A percentile compares a stretch with the other conserved stretches of the same genome.
phyloP scores from a whole-genome alignment of 2,797 vertebrate genomes.

The Echeneis naucrates region DNA sequence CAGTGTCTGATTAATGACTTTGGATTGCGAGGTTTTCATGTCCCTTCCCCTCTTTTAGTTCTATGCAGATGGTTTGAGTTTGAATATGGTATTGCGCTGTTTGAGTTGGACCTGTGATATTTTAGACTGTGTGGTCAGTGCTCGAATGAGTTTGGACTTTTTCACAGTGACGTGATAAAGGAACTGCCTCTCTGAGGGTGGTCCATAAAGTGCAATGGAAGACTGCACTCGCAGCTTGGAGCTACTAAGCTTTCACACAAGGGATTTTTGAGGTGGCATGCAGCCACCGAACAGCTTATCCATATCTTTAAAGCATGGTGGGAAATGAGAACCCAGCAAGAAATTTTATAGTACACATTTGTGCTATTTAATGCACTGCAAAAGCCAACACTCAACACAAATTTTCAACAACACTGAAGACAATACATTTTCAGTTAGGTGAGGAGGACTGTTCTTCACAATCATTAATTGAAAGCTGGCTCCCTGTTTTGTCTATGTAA shows the following conservation, averaged over 20 bases:
- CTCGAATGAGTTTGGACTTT: conserved; percentile 54
- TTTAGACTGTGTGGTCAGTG: conserved; percentile 70
- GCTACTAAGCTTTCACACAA: conserved; percentile 27
- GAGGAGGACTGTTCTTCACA: conserved; percentile 23
- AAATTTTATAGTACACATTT: background rate
- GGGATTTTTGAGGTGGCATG: conserved; percentile 11
- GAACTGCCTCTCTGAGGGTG: conserved; percentile 70
- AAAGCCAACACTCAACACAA: background rate
- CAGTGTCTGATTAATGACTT: conserved; percentile 62
- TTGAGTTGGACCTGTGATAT: conserved; percentile 64
- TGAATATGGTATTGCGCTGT: conserved; percentile 53
- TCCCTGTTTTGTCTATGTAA: conserved; percentile 43
- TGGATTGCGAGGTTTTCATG: conserved; percentile 42
- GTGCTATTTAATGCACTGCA: conserved; percentile 16
- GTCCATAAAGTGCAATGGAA: conserved; percentile 53
- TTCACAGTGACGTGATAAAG: conserved; percentile 58
- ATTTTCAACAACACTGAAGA: background rate
- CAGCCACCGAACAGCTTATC: conserved; percentile 7
- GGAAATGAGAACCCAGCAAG: background rate
- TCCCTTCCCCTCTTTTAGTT: conserved; percentile 24
- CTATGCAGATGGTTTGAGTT: conserved; percentile 77
- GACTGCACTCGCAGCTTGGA: conserved; percentile 36
- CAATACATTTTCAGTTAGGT: conserved; percentile 24
- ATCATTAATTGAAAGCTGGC: conserved; percentile 33
- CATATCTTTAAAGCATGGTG: background rate